A percentile compares a stretch with the other conserved stretches of the same genome.
phyloP scores from a whole-genome alignment of 2,797 vertebrate species.

The Muraenolepis orangiensis region DNA sequence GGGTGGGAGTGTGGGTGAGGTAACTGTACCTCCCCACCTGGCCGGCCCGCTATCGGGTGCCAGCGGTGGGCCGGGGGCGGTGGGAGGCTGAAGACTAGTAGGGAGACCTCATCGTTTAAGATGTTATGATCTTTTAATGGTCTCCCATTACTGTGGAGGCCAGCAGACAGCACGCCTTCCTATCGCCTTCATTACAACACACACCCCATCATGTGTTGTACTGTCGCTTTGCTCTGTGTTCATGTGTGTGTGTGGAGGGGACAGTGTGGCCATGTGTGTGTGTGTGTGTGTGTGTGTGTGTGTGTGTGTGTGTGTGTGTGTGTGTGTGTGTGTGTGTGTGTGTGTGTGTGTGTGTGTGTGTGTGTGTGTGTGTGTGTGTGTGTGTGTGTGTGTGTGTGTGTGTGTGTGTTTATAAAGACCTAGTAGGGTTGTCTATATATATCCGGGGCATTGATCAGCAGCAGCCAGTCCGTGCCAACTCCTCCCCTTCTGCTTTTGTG shows the following conservation, averaged over 20 bases:
- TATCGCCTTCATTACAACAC: constrained; percentile 73
- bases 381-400: constrained; percentile 49
- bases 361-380: constrained; percentile 23
- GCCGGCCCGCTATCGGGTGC: constrained; percentile 45
- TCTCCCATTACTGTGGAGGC: constrained; percentile 69
- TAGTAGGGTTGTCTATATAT: constrained; percentile 73
- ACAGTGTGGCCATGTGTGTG: constrained; percentile 37
- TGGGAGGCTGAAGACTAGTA: constrained; percentile 40
- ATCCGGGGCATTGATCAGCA: constrained; percentile 73
- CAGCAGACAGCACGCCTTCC: constrained; percentile 53
- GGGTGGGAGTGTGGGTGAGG: constrained; percentile 12
- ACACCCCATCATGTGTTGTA: constrained; percentile 58
- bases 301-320: constrained; percentile 43
- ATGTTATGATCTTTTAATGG: constrained; percentile 74
- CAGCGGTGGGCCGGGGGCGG: constrained; percentile 55
- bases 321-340: constrained; percentile 53
- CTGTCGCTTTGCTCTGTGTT: background rate
- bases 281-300: constrained; percentile 55
- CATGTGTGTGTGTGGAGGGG: constrained; percentile 33
- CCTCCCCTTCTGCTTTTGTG: constrained; percentile 45
- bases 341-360: constrained; percentile 43
- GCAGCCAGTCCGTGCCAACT: constrained; percentile 36
- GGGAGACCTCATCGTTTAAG: constrained; percentile 62
- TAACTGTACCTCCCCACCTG: constrained; percentile 56
- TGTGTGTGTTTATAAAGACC: constrained; percentile 57